Base-by-base conservation (phyloP, 2,797 vertebrate genomes). In the Dermochelys coriacea region DNA sequence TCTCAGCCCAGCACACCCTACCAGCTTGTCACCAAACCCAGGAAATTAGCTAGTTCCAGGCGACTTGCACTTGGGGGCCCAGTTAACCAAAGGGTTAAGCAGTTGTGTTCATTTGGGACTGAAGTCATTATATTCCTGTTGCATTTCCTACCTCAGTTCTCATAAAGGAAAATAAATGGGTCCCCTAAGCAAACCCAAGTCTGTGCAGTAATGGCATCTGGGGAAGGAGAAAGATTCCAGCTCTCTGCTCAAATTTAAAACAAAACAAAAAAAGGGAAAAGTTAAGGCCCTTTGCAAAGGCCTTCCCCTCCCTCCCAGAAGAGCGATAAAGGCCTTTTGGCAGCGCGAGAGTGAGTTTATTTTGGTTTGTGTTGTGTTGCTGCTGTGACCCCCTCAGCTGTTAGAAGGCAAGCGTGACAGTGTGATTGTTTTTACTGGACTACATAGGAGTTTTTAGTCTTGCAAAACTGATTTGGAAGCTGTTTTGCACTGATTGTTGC, bases 341-440 rank as follows among this genome's bases (percentile, higher is more conserved):
- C 96, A 97, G 97, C 93, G 71, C 97, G 97, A 97, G 97, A 97
- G 91, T 97, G 94, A 98, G 96, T 97, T 96, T 98, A 97, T 98
- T 98, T 97, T 98, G 97, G 97, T 98, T 98, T 98, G 97, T 90
- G 95, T 93, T 97, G 97, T 98, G 98, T 98, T 98, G 98, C 97
- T 97, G 97, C 97, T 97, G 98, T 98, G 98, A 98, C 98, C 98
- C 96, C 95, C 97, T 98, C 98, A 97, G 98, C 98, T 98, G 98
- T 96, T 97, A 98, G 97, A 97, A 80, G 90, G 96, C 96, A 96
- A 96, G 93, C 95, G 83, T 97, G 98, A 98, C 98, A 98, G 98
- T 89, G 59, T 94, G 97, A 93, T 97, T 98, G 98, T 98, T 98
- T 98, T 98, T 97, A 88, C 98, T 98, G 96, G 98, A 97, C 96